Conservation (phyloP, 2,888 invertebrate genomes). For the Metacarcinus magister region DNA sequence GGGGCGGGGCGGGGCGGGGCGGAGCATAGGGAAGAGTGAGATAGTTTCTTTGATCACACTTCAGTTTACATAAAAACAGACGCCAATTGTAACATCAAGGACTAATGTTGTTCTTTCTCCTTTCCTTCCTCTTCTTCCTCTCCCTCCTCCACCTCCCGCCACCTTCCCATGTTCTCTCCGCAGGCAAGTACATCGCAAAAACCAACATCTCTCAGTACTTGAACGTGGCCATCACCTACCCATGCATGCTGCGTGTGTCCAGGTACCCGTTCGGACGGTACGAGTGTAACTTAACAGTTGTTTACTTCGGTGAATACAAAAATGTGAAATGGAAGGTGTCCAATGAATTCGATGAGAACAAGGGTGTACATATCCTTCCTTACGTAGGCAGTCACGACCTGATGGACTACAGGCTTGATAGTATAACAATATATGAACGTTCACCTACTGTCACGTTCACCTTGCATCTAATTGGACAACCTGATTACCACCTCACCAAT, state of each 20-base stretch:
- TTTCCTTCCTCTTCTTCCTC: not conserved
- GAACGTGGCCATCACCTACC: not conserved
- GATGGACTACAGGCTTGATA: not conserved
- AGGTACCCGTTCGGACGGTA: slow-evolving; percentile 28
- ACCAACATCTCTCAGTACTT: not conserved
- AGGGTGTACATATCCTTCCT: too few species aligned
- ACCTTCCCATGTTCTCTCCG: not conserved
- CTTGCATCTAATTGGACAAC: not conserved
- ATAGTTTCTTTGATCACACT: not conserved
- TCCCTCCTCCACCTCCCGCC: not conserved
- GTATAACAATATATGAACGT: not conserved
- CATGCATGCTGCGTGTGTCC: not conserved
- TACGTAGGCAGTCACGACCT: not conserved
- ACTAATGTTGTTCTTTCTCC: not conserved
- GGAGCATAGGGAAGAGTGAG: not conserved
- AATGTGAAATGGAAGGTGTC: not conserved
- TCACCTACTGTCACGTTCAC: too few species aligned
- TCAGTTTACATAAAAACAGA: not conserved
- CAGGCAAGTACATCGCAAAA: not conserved
- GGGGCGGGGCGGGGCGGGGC: not conserved
- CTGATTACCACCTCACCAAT: not conserved
- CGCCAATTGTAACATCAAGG: not conserved
- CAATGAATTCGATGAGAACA: not conserved
- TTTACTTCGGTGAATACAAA: not conserved
- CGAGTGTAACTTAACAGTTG: not conserved